Evolutionary conservation across 2,113 vertebrate species (phyloP), one percentile per base, ranked within the genome.

Genomic region (Malurus melanocephalus): DNA sequence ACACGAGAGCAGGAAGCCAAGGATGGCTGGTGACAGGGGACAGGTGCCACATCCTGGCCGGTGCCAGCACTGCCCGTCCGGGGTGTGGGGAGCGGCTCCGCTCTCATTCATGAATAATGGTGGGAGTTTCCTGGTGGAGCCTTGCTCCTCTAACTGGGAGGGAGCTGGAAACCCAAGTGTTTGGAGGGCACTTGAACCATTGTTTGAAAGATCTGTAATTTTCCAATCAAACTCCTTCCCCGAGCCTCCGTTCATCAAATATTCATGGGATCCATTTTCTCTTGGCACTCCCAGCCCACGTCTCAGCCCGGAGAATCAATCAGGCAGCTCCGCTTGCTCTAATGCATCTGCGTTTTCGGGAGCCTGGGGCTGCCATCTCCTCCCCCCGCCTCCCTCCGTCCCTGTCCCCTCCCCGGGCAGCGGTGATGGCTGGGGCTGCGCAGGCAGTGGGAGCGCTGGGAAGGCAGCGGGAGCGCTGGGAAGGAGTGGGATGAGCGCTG

Each of bases 211-310:
- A 91, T 92, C 89, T 93, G 94, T 94, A 96, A 96, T 95, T 96
- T 96, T 94, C 95, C 95, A 95, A 93, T 96, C 95, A 92, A 93
- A 95, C 91, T 94, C 91, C 85, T 85, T 95, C 94, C 95, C 85
- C n/a, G 33, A 94, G 91, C 94, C 93, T 92, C 91, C 4, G 75
- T 92, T 95, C 95, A 96, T 96, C 95, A 96, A 96, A 96, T 96
- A 96, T 96, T 96, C 94, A 95, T 93, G 88, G 95, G 85, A 87
- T 96, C 94, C 95, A 96, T 96, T 96, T 96, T 96, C 95, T 96
- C 93, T 91, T 89, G 91, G 93, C 94, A 92, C 87, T 94, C 91
- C 94, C 93, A 92, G 53, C 95, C 95, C 91, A 94, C 89, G 57
- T 93, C 91, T 89, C 93, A 96, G 94, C 95, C 93, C 33, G 21